phyloP scores from a whole-genome alignment of 2,888 invertebrate species.

The Rhingia rostrata region DNA sequence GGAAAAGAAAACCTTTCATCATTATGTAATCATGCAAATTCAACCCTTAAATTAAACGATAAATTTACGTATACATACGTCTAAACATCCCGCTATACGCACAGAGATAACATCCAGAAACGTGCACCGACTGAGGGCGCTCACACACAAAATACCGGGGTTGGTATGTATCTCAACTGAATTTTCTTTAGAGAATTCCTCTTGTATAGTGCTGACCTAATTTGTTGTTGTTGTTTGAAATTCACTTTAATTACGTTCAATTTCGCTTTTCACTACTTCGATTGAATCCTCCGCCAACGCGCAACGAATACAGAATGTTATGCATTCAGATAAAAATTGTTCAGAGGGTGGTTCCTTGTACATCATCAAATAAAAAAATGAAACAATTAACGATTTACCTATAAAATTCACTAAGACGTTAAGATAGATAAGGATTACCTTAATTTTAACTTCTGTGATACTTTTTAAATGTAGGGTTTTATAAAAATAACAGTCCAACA shows the following conservation, averaged over 20 bases:
- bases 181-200: slow-evolving; percentile 14
- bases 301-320: not conserved
- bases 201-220: slow-evolving; percentile 35
- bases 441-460: no score
- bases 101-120: slow-evolving; percentile 11
- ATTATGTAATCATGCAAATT: slow-evolving; percentile 56
- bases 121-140: slow-evolving; percentile 31
- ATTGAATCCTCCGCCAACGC: slow-evolving; percentile 49
- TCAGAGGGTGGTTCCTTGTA: no score
- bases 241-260: slow-evolving; percentile 55
- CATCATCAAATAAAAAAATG: no score
- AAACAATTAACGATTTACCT: no score
- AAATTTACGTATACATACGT: slow-evolving; percentile 8
- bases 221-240: slow-evolving; percentile 20
- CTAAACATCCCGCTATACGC: not conserved
- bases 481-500: no score
- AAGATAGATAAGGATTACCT: no score
- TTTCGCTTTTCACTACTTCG: slow-evolving; percentile 49
- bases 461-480: no score
- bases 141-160: slow-evolving; percentile 1
- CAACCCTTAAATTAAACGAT: slow-evolving; percentile 43
- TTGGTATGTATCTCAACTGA: slow-evolving; percentile 5
- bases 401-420: no score
- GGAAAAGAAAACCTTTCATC: slow-evolving; percentile 16
- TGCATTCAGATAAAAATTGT: no score